These are phyloP conservation scores for Encarsia formosa DNA, from an alignment of 2,888 invertebrate species.

Conservation along the genomic window DNA sequence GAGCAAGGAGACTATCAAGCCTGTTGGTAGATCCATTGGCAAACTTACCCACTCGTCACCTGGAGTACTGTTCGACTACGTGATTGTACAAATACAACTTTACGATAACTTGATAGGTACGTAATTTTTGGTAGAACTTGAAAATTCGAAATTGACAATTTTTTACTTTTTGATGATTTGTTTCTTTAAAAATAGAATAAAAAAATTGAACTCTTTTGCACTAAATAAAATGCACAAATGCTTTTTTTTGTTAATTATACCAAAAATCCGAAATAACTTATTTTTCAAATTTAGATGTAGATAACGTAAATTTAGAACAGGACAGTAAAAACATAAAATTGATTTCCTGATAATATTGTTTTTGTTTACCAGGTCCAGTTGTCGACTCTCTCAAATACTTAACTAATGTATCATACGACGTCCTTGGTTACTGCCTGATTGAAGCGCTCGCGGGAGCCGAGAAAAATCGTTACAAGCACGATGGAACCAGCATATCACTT, in stretches of 20 bases:
- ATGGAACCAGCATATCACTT: slow-evolving; percentile 85
- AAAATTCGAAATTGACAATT: no score
- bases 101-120: slow-evolving; percentile 86
- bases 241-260: neutral
- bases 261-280: neutral
- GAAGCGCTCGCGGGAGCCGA: slow-evolving; percentile 83
- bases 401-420: slow-evolving; percentile 91
- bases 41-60: slow-evolving; percentile 96
- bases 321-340: no score
- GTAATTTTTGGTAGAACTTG: slow-evolving; percentile 5
- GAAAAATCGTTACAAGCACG: slow-evolving; percentile 75
- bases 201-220: neutral
- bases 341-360: no score
- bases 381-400: slow-evolving; percentile 97
- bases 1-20: slow-evolving; percentile 97
- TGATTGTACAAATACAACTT: slow-evolving; percentile 80
- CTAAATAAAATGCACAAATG: neutral
- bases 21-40: slow-evolving; percentile 90
- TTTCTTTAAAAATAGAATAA: neutral
- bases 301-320: no score
- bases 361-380: slow-evolving; percentile 68
- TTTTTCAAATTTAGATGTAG: neutral
- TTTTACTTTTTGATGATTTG: no score
- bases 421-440: slow-evolving; percentile 90
- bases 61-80: slow-evolving; percentile 93